These are phyloP conservation scores for Zaprionus tsacasi DNA, from an alignment of 1,140 invertebrate genomes.

Conservation along the genomic window DNA sequence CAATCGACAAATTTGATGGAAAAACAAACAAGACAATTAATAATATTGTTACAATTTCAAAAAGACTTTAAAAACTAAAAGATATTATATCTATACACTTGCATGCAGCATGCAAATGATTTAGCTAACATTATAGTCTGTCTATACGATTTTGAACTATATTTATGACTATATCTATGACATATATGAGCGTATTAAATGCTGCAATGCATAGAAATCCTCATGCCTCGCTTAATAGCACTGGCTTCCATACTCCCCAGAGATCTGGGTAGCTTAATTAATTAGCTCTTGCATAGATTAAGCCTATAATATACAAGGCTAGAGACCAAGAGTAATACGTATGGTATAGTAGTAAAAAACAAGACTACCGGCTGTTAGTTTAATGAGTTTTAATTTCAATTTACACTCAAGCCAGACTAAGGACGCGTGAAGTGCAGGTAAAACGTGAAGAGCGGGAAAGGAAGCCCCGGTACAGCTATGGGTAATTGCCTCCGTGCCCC, in stretches of 20 bases:
- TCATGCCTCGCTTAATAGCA: not conserved
- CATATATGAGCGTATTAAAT: not conserved
- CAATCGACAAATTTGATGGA: not conserved
- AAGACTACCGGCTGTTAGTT: conserved; percentile 30
- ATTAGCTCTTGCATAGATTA: not conserved
- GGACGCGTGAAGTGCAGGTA: conserved; percentile 20
- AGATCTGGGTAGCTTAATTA: conserved; percentile 1
- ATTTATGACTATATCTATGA: not conserved
- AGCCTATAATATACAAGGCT: conserved; percentile 3
- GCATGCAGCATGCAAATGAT: no score
- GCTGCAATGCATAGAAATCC: not conserved
- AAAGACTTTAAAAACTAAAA: not conserved
- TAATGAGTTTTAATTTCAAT: conserved; percentile 29
- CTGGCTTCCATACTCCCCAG: not conserved
- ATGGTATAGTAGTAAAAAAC: conserved; percentile 1
- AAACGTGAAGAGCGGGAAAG: conserved; percentile 4
- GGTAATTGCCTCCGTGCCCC: conserved; percentile 27
- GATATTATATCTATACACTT: not conserved
- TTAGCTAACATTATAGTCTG: not conserved
- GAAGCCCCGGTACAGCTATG: not conserved
- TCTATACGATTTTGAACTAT: not conserved
- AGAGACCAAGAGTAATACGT: conserved; percentile 10
- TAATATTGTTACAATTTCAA: not conserved
- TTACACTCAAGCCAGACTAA: conserved; percentile 40
- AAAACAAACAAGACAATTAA: not conserved